Evolutionary conservation across 2,113 vertebrate species (phyloP), one percentile per base, ranked within the genome.

Genomic region (Brachyhypopomus gauderio): DNA sequence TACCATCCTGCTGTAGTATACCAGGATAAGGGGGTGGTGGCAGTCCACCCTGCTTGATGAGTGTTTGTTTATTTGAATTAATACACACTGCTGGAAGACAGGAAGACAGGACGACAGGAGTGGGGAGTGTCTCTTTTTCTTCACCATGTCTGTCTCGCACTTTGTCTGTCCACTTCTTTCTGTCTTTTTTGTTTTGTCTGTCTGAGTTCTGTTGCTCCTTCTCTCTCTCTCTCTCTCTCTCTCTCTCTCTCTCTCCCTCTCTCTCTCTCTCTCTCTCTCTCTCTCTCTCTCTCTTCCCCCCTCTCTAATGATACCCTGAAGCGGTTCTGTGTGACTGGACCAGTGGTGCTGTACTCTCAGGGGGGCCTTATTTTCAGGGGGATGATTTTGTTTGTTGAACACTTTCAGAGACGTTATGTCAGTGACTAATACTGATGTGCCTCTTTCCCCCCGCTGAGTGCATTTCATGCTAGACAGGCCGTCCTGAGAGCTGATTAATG

Each of bases 131-230:
- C 19, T 38, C 30, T 34, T 5, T 19, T 7, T 17, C 30, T 41
- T 70, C n/a, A n/a, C n/a, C n/a, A n/a, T n/a, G n/a, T n/a, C n/a
- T n/a, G n/a, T 71, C 9, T 71, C 38, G 22, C 67, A 77, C 70
- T 70, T 80, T 83, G 81, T 88, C 86, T 82, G 5, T 80, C 77
- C 16, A 81, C 84, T 80, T 63, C 30, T 30, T 3, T 30, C 5
- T 85, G 85, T 80, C 77, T 19, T 81, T 85, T 80, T 63, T 12
- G 34, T 1, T 63, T 8, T 63, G 7, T 63, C 22, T 63, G 7
- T 41, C 9, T 38, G n/a, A n/a, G n/a, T 2, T 48, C 72, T 56
- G 6, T 56, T 25, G 59, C 20, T 75, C 20, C 30, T 11, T 55
- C 23, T 56, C 17, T 56, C 30, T 55, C 22, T 48, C 23, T 36